Conservation (phyloP, 2,797 vertebrate species). For the Capromys pilorides region DNA sequence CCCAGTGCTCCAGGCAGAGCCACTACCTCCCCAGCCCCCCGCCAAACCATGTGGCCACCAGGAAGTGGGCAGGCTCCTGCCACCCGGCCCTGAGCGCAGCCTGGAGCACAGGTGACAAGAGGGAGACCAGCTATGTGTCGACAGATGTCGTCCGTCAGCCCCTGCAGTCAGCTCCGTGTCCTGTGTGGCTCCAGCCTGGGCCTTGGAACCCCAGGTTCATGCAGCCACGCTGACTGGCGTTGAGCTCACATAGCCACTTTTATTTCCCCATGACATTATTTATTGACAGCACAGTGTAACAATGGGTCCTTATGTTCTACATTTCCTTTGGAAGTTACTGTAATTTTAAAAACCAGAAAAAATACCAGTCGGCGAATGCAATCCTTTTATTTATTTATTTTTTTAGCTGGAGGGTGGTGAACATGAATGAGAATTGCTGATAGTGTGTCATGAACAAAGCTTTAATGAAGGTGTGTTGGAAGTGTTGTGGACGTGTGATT, state of each 20-base stretch:
- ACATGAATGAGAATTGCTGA: conserved; percentile 49
- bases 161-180: conserved; percentile 53
- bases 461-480: conserved; percentile 82
- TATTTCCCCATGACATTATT: conserved; percentile 63
- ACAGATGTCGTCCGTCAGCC: conserved; percentile 34
- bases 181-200: conserved; percentile 62
- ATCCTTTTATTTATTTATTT: conserved; percentile 67
- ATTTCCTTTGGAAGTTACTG: conserved; percentile 67
- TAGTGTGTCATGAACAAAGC: conserved; percentile 81
- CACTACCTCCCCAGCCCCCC: background rate
- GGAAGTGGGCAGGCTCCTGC: background rate
- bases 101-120: background rate
- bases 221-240: conserved; percentile 73
- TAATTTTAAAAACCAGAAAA: conserved; percentile 73
- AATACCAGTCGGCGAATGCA: conserved; percentile 52
- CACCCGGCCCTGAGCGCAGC: background rate
- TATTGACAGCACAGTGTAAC: conserved; percentile 68
- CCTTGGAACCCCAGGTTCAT: conserved; percentile 28
- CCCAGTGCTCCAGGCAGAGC: background rate
- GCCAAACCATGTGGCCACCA: too few species aligned
- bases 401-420: conserved; percentile 69
- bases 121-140: background rate
- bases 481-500: conserved; percentile 82
- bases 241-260: conserved; percentile 62
- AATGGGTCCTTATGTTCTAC: conserved; percentile 70